A percentile compares a stretch with the other conserved stretches of the same genome.
phyloP scores from a whole-genome alignment of 2,888 invertebrate genomes.

The Drosophila paranaensis region DNA sequence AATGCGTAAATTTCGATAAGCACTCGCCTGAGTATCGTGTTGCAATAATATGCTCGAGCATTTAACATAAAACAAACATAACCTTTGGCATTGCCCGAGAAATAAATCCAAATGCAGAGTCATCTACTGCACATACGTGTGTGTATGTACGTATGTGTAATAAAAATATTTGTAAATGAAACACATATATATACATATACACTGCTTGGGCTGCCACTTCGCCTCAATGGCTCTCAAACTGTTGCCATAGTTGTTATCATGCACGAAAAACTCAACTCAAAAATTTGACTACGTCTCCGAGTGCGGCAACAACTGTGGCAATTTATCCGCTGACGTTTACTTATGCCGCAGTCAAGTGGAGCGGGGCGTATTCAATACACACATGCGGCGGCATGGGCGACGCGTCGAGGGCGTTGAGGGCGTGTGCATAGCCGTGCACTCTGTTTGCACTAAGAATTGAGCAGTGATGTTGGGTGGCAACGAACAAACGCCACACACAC shows the following conservation, averaged over 20 bases:
- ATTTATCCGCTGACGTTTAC: slow-evolving; percentile 70
- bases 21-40: slow-evolving; percentile 58
- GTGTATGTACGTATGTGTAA: not conserved
- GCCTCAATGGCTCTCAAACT: slow-evolving; percentile 77
- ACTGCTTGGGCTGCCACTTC: slow-evolving; percentile 43
- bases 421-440: slow-evolving; percentile 25
- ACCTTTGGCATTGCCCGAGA: slow-evolving; percentile 68
- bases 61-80: slow-evolving; percentile 83
- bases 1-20: slow-evolving; percentile 69
- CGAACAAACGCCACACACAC: slow-evolving; percentile 35
- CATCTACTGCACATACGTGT: not conserved
- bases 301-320: slow-evolving; percentile 63
- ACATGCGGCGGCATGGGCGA: not conserved
- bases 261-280: slow-evolving; percentile 75
- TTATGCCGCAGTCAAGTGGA: slow-evolving; percentile 54
- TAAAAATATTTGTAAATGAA: slow-evolving; percentile 2
- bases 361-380: slow-evolving; percentile 3
- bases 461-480: slow-evolving; percentile 53
- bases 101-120: slow-evolving; percentile 43
- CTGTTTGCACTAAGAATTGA: slow-evolving; percentile 78
- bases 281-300: slow-evolving; percentile 58
- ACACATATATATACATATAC: not conserved
- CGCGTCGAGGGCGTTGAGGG: slow-evolving; percentile 45
- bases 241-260: slow-evolving; percentile 78
- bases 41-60: slow-evolving; percentile 81